Evolutionary conservation across 2,113 vertebrate species (phyloP).

Genomic region (Tinamus guttatus): DNA sequence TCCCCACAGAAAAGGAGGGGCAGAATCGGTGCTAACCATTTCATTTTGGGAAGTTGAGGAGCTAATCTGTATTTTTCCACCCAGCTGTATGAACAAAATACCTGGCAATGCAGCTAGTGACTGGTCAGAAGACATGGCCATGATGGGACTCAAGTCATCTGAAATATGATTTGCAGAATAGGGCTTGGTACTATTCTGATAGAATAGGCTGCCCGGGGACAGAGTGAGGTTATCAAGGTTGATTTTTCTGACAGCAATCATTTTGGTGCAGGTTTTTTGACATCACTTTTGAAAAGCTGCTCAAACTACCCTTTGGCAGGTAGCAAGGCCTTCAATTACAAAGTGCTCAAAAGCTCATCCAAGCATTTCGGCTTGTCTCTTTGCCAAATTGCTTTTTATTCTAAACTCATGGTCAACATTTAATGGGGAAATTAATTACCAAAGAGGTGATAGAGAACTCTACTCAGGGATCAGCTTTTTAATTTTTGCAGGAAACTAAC

Average conservation of each 20-base stretch:
- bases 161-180: background rate
- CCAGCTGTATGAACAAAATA: background rate
- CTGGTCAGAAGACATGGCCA: background rate
- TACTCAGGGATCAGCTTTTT: background rate
- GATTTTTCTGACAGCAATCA: conserved; percentile 10
- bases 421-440: conserved; percentile 55
- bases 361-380: conserved; percentile 13
- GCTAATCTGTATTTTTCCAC: background rate
- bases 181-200: background rate
- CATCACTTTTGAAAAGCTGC: background rate
- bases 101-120: background rate
- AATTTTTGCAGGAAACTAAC: background rate
- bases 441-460: background rate
- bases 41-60: background rate
- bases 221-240: background rate
- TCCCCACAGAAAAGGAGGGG: background rate
- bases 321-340: conserved; percentile 16
- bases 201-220: background rate
- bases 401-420: conserved; percentile 18
- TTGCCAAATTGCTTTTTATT: conserved; percentile 25
- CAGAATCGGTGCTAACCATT: background rate
- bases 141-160: background rate
- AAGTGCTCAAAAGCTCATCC: background rate
- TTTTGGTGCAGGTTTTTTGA: background rate
- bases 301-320: background rate